Evolutionary conservation across 1,140 invertebrate genomes (phyloP), one percentile per base, ranked within the genome.

Genomic region (Epicauta chinensis): DNA sequence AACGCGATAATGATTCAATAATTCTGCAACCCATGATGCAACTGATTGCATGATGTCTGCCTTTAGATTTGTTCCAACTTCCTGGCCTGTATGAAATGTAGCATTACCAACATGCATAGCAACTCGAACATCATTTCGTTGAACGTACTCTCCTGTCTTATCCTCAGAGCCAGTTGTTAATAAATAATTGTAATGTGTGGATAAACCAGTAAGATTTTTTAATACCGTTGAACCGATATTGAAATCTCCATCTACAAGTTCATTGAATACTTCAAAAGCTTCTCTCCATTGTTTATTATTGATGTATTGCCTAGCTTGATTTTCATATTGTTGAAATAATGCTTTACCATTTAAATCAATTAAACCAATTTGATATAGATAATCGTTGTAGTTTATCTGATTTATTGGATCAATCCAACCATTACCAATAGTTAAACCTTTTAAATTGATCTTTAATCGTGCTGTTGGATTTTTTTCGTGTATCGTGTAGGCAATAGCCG

Each of bases 31-130:
- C 79, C 82, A 84, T 1, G 81, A 81, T 32, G 86, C 84, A 13
- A 91, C 80, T 0, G 86, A 88, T 60, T 91, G 77, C 82, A 93
- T 89, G 0, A 95, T 76, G 73, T 96, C 93, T 16, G 75, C 66
- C 41, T 82, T 78, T 3, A 95, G 65, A 67, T 86, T 74, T n/a
- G 74, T 59, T 59, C 89, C 83, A 1, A 90, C 87, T 7, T 51
- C 43, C 58, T 75, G 75, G 38, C 73, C 69, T 44, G 63, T 46
- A 76, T 61, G 76, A 73, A 50, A 78, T 35, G 53, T 73, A 65
- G 38, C 63, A 64, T 77, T 73, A 62, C 73, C 76, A 59, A 75
- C 77, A 31, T 69, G 76, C 50, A 73, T 70, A 29, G 71, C 79
- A 53, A 32, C 70, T 58, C 65, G 77, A 0, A 86, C 72, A 36